These are phyloP conservation scores for Aporophyla nigra DNA, from an alignment of 2,888 invertebrate genomes.

Conservation along the genomic window DNA sequence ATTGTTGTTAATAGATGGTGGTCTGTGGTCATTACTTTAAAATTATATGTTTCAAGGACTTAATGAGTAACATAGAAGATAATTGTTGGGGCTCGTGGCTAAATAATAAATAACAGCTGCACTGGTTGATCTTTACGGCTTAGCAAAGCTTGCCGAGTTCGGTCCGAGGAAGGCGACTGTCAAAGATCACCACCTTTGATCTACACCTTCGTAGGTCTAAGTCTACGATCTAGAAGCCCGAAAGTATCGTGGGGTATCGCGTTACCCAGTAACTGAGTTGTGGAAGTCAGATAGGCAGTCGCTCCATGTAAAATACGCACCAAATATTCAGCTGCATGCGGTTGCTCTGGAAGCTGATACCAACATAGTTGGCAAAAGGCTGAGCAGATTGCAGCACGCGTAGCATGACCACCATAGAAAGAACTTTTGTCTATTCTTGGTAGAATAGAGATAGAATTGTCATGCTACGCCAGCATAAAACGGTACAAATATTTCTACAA, in stretches of 20 bases:
- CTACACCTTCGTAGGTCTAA: no score
- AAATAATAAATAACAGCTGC: not conserved
- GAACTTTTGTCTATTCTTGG: no score
- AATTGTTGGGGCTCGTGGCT: not conserved
- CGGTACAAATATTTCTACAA: no score
- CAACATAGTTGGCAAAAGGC: not conserved
- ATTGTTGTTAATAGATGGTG: conserved; percentile 51
- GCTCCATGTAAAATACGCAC: not conserved
- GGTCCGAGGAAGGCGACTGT: no score
- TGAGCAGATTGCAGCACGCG: not conserved
- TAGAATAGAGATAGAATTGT: no score
- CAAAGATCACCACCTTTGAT: no score
- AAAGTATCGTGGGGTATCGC: not conserved
- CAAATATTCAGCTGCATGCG: not conserved
- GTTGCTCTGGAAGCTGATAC: not conserved
- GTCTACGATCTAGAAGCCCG: no score
- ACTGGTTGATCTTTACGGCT: not conserved
- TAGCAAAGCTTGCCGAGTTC: not conserved
- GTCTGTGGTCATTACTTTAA: conserved; percentile 31
- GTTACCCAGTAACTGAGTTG: not conserved
- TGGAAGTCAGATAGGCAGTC: not conserved
- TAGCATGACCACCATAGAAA: no score
- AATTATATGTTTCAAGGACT: conserved; percentile 27
- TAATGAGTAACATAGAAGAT: conserved; percentile 5
- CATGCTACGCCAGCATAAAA: no score